These are phyloP conservation scores for Drosophila merina DNA, from an alignment of 2,888 invertebrate genomes.

Conservation along the genomic window DNA sequence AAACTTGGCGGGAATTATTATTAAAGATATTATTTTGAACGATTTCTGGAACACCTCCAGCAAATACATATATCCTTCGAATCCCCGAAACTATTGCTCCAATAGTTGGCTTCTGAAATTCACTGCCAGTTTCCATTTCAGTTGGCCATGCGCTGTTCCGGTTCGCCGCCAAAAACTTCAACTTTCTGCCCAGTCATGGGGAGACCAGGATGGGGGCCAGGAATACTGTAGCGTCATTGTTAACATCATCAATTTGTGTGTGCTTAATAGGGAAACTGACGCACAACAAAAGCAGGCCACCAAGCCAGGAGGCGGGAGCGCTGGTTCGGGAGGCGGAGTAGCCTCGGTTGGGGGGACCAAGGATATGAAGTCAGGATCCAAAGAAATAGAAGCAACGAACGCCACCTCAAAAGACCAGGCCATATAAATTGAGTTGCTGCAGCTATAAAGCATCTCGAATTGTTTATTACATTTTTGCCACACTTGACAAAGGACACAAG, in stretches of 20 bases:
- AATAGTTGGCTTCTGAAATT: constrained; percentile 51
- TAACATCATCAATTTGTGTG: constrained; percentile 80
- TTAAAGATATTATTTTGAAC: not conserved
- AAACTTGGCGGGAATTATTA: not conserved
- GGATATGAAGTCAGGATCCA: constrained; percentile 10
- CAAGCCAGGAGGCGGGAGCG: constrained; percentile 42
- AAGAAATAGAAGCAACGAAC: constrained; percentile 17
- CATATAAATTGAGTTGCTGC: constrained; percentile 73
- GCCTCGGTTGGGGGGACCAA: not conserved
- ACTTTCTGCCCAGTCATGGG: constrained; percentile 65
- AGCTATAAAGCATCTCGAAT: constrained; percentile 69
- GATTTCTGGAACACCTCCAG: constrained; percentile 24
- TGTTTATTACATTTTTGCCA: constrained; percentile 76
- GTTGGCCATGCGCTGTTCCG: constrained; percentile 63
- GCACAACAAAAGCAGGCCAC: constrained; percentile 69
- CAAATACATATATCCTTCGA: constrained; percentile 25
- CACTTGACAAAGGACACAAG: constrained; percentile 58
- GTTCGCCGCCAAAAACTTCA: constrained; percentile 70
- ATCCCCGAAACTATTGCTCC: constrained; percentile 57
- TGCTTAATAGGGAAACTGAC: constrained; percentile 80
- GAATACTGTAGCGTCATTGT: constrained; percentile 76
- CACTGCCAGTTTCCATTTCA: constrained; percentile 55
- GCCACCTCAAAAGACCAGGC: constrained; percentile 65
- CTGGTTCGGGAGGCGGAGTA: constrained; percentile 9
- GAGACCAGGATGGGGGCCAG: constrained; percentile 42